Evolutionary conservation across 2,797 vertebrate species (phyloP).

Genomic region (Rhabdomys pumilio): DNA sequence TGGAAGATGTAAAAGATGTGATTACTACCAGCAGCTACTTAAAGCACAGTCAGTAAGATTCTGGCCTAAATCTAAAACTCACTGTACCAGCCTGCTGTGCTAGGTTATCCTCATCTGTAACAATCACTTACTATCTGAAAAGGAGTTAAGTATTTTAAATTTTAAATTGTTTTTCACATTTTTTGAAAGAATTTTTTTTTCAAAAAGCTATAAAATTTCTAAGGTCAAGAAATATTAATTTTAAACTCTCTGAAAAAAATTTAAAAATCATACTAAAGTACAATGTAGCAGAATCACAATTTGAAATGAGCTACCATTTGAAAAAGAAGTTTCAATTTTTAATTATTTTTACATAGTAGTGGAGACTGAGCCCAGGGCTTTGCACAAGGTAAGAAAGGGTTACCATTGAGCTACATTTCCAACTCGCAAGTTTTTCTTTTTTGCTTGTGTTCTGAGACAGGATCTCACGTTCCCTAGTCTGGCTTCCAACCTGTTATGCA

Average conservation of each 20-base stretch:
- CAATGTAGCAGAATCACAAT: conserved; percentile 53
- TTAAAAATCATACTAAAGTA: conserved; percentile 59
- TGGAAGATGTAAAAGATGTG: conserved; percentile 59
- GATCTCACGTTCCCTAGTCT: background rate
- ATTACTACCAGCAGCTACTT: background rate
- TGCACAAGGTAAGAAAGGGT: background rate
- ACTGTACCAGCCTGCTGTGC: conserved; percentile 31
- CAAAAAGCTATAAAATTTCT: conserved; percentile 17
- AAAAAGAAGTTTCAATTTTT: conserved; percentile 51
- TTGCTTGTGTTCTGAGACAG: background rate
- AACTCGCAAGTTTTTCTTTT: background rate
- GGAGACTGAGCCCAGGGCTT: background rate
- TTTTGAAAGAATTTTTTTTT: conserved; percentile 60
- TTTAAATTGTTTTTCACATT: conserved; percentile 28
- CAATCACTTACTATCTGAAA: conserved; percentile 64
- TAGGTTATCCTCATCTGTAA: conserved; percentile 18
- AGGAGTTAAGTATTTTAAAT: conserved; percentile 58
- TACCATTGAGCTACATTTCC: background rate
- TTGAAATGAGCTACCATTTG: conserved; percentile 38
- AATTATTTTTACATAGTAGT: background rate
- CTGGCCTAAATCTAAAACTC: conserved; percentile 64
- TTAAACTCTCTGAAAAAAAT: conserved; percentile 50
- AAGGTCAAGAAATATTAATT: conserved; percentile 33
- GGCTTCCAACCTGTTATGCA: background rate
- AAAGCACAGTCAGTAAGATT: conserved; percentile 57